phyloP scores from a whole-genome alignment of 1,140 invertebrate species.

The Heliconius congener region DNA sequence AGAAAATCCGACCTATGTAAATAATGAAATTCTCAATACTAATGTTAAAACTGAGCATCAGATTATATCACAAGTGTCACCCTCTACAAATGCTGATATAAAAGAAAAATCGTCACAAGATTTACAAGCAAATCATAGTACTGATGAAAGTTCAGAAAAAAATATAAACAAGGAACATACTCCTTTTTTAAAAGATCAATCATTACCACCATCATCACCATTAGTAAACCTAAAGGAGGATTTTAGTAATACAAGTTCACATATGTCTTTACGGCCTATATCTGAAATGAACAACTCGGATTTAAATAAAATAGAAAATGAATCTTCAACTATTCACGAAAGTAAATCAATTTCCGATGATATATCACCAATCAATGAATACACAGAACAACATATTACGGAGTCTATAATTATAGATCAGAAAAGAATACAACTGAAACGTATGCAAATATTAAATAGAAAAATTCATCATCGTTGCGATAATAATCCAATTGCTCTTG shows the following conservation, averaged over 20 bases:
- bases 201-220: not conserved
- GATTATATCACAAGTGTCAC: not conserved
- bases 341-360: not conserved
- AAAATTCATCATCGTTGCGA: conserved; percentile 43
- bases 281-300: not conserved
- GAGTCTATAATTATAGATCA: conserved; percentile 31
- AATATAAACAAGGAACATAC: not conserved
- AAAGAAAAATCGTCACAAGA: not conserved
- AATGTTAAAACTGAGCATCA: not conserved
- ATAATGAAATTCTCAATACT: not conserved
- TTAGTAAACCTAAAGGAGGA: not conserved
- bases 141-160: not conserved
- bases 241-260: not conserved
- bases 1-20: not conserved
- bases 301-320: not conserved
- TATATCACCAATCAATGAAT: not conserved
- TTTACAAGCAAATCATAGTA: not conserved
- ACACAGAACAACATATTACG: not conserved
- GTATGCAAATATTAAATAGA: conserved; percentile 58
- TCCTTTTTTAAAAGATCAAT: not conserved
- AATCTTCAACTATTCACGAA: not conserved
- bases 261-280: not conserved
- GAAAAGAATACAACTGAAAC: conserved; percentile 55
- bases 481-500: conserved; percentile 56
- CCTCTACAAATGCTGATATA: not conserved